Conservation (phyloP, 2,797 vertebrate species). For the Erpetoichthys calabaricus region DNA sequence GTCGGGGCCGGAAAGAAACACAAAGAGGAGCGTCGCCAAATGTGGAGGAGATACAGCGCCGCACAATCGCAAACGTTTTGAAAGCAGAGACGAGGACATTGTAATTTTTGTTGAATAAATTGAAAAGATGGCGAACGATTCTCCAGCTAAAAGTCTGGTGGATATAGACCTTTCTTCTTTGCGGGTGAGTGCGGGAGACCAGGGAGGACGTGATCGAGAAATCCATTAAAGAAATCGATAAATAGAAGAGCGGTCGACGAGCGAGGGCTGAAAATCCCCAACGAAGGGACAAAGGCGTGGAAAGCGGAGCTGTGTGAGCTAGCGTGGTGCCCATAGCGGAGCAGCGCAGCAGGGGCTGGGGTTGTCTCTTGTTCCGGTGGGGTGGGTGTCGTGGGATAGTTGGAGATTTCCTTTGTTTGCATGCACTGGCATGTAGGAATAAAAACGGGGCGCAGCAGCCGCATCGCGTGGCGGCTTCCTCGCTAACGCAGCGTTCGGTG, state of each 20-base stretch:
- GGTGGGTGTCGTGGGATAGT: conserved; percentile 15
- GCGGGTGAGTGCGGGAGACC: conserved; percentile 60
- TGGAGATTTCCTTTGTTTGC: conserved; percentile 65
- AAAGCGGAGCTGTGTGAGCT: too few species aligned
- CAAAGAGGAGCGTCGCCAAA: conserved; percentile 28
- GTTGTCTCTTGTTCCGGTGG: conserved; percentile 23
- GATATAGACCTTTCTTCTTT: conserved; percentile 90
- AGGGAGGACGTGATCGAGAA: conserved; percentile 4
- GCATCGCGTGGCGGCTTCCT: conserved; percentile 19
- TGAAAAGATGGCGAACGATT: conserved; percentile 92
- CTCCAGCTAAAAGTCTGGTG: conserved; percentile 91
- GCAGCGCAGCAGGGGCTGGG: background rate
- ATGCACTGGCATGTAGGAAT: conserved; percentile 47
- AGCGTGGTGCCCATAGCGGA: too few species aligned
- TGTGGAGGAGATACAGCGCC: conserved; percentile 39
- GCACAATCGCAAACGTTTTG: conserved; percentile 19
- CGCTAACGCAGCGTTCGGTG: conserved; percentile 4
- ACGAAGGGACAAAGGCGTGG: too few species aligned
- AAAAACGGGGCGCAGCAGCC: conserved; percentile 51
- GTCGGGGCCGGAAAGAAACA: conserved; percentile 25
- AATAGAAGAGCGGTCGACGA: too few species aligned
- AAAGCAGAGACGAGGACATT: conserved; percentile 23
- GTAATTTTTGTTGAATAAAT: conserved; percentile 17
- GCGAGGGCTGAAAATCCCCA: too few species aligned
- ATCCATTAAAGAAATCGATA: conserved; percentile 3